Percentiles rank a stretch among this genome's conserved stretches.
Evolutionary conservation across 1,140 invertebrate genomes (phyloP).

Genomic region (Drosophila oshimai): DNA sequence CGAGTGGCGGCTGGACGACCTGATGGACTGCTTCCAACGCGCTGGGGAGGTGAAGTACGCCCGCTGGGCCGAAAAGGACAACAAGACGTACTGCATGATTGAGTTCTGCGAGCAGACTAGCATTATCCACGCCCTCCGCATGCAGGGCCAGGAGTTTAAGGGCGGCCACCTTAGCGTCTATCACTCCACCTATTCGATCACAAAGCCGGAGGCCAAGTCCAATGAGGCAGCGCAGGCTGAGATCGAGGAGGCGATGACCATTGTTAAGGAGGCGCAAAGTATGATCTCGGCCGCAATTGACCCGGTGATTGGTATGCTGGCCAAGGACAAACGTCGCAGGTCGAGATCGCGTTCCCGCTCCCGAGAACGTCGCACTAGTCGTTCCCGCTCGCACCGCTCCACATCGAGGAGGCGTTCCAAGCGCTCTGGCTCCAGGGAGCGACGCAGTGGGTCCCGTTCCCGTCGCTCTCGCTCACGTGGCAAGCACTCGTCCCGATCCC

Average conservation of each 20-base stretch:
- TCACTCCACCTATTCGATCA: slow-evolving; percentile 95
- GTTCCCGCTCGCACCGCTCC: slow-evolving; percentile 86
- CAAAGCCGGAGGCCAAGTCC: slow-evolving; percentile 96
- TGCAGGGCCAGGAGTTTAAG: slow-evolving; percentile 91
- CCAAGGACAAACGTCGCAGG: slow-evolving; percentile 89
- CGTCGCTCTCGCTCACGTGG: slow-evolving; percentile 85
- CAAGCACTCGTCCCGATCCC: slow-evolving; percentile 67
- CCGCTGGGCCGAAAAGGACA: slow-evolving; percentile 93
- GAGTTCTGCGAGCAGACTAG: slow-evolving; percentile 97
- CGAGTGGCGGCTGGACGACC: slow-evolving; percentile 88
- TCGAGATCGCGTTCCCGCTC: slow-evolving; percentile 85
- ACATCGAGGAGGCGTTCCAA: slow-evolving; percentile 84
- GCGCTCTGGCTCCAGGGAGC: slow-evolving; percentile 75
- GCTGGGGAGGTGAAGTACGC: slow-evolving; percentile 98
- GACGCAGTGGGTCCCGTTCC: slow-evolving; percentile 83
- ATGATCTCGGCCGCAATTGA: slow-evolving; percentile 96
- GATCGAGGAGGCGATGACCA: slow-evolving; percentile 98
- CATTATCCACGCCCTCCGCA: slow-evolving; percentile 92
- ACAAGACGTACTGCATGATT: slow-evolving; percentile 91
- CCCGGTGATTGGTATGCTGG: slow-evolving; percentile 92
- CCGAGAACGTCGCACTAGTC: slow-evolving; percentile 84
- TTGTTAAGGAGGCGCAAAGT: slow-evolving; percentile 97
- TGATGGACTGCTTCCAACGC: slow-evolving; percentile 92
- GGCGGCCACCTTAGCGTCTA: slow-evolving; percentile 88
- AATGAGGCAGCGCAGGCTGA: slow-evolving; percentile 97